Conservation (phyloP, 2,888 invertebrate species). For the Ethmia dodecea region DNA sequence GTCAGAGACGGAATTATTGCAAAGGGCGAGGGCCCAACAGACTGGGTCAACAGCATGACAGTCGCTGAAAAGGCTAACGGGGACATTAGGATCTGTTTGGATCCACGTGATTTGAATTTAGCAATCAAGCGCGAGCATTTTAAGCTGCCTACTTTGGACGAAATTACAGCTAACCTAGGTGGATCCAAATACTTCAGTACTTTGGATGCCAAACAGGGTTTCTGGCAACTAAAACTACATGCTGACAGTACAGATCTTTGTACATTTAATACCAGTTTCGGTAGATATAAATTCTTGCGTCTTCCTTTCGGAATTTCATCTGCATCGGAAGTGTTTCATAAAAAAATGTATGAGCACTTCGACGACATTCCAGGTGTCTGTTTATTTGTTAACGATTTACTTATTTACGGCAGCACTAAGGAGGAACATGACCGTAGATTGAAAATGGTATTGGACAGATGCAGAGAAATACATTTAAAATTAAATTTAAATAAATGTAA, state of each 20-base stretch:
- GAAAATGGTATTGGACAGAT: constrained; percentile 3
- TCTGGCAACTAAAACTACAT: constrained; percentile 19
- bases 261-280: constrained; percentile 20
- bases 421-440: constrained; percentile 15
- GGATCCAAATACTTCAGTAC: constrained; percentile 13
- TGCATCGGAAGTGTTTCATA: constrained; percentile 22
- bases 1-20: constrained; percentile 11
- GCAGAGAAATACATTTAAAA: constrained; percentile 10
- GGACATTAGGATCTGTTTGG: constrained; percentile 1
- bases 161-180: constrained; percentile 11
- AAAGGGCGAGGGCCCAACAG: constrained; percentile 15
- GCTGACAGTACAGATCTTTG: constrained; percentile 17
- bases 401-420: too few relatives aligned
- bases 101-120: constrained; percentile 9
- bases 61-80: constrained; percentile 13
- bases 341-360: constrained; percentile 10
- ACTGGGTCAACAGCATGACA: constrained; percentile 21
- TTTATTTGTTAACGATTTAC: too few relatives aligned
- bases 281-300: constrained; percentile 17
- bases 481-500: constrained; percentile 13
- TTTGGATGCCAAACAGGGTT: constrained; percentile 20
- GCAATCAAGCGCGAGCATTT: constrained; percentile 15
- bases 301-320: constrained; percentile 21
- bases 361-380: too few relatives aligned
- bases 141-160: constrained; percentile 17